phyloP scores from a whole-genome alignment of 2,888 invertebrate species.

The Scaptomyza reducta region DNA sequence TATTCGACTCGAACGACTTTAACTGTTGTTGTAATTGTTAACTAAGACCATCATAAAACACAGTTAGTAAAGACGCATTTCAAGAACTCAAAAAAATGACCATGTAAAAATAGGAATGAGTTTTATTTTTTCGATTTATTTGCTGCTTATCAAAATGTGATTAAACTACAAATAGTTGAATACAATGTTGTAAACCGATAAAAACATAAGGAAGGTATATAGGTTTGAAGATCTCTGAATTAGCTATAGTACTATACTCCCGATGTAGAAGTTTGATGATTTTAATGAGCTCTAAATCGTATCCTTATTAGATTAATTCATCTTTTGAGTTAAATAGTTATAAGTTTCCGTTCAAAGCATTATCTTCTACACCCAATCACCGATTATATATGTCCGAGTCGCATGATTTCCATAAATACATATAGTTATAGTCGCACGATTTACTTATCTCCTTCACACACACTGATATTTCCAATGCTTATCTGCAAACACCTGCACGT shows the following conservation, averaged over 20 bases:
- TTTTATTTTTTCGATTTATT: constrained; percentile 6
- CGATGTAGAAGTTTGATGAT: too few species aligned
- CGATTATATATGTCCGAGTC: constrained; percentile 56
- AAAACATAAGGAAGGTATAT: too few species aligned
- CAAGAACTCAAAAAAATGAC: constrained; percentile 28
- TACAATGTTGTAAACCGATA: constrained; percentile 11
- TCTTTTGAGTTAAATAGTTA: too few species aligned
- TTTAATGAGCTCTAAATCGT: too few species aligned
- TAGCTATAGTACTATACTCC: too few species aligned
- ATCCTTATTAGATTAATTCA: too few species aligned
- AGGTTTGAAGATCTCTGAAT: not conserved
- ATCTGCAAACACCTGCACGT: constrained; percentile 46
- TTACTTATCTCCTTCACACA: constrained; percentile 45
- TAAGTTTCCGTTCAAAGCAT: too few species aligned
- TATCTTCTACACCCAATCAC: constrained; percentile 8
- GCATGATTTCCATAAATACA: constrained; percentile 53
- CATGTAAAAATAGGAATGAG: constrained; percentile 24
- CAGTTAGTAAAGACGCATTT: constrained; percentile 69
- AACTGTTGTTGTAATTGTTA: constrained; percentile 32
- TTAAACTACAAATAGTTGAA: not conserved
- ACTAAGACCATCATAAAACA: constrained; percentile 40
- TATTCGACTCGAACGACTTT: not conserved
- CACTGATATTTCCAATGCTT: constrained; percentile 14
- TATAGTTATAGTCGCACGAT: constrained; percentile 25
- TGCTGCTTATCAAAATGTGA: constrained; percentile 30